Evolutionary conservation across 2,888 invertebrate species (phyloP), one percentile per base, ranked within the genome.

Genomic region (Imbricaverruca yamaguchii): DNA sequence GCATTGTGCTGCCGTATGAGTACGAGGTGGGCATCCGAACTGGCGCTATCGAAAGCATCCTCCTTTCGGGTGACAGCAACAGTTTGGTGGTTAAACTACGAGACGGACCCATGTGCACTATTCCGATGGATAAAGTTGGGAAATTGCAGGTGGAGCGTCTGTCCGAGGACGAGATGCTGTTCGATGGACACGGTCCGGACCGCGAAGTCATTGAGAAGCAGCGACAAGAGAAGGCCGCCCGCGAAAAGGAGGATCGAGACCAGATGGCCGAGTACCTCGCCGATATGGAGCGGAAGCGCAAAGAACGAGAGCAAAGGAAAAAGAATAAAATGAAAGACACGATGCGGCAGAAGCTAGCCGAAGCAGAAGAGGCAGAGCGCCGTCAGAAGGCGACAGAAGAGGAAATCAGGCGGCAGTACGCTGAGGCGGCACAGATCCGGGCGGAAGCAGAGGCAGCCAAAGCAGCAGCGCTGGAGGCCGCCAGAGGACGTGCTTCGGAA

Each of bases 321-420:
- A 74, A 65, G 12, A 89, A 90, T 84, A 89, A 89, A 78, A 89
- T 87, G 83, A 90, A 89, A 84, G 80, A 84, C 56, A 59, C 61
- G 11, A 80, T 63, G 81, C 63, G 21, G 18, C 63, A 55, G 18
- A 80, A 80, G 56, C n/a, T 57, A 21, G 78, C 23, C 7, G 82
- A 74, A 57, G 81, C 80, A 55, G 83, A 83, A 87, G 85, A 86
- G 87, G 89, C 89, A 83, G 91, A 90, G 84, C 89, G 91, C 80
- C 91, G 91, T 86, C 88, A 91, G 81, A 90, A 91, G n/a, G 90
- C 91, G 65, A 69, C 78, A 57, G 81, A 80, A 39, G 81, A 81
- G n/a, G 77, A 80, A n/a, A 69, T 81, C 56, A 80, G 81, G 13
- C 74, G 82, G 65, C 87, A 79, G 25, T 79, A 79, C 93, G 59